Base-by-base conservation (phyloP, 2,888 invertebrate genomes). In the Scrobipalpa costella region DNA sequence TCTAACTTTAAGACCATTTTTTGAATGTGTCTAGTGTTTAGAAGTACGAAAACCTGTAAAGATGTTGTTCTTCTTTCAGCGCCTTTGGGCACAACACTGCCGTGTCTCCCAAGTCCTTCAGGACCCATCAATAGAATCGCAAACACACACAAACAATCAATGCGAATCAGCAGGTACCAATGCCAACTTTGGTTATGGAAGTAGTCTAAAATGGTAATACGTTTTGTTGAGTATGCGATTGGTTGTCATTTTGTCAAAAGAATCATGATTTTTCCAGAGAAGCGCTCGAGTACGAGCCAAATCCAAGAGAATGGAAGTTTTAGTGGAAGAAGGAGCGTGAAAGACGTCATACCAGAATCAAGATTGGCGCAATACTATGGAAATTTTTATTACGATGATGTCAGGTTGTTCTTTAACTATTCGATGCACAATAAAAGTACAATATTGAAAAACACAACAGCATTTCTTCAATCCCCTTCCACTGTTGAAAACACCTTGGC, bases 291-390 rank as follows among this genome's bases (percentile, higher is more conserved):
- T 68, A 70, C 80, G 70, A 83, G 79, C 77, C 82, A 84, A 78
- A 82, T 71, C 73, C 80, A 81, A 70, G 88, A 90, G 69, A 86
- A 87, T 83, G 86, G 83, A 70, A 80, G 74, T 73, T 75, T 73
- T 70, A 80, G 81, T 73, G 77, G 82, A 70, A 78, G 81, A 66
- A 84, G 88, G 76, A 92, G 92, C 67, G 94, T 94, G 40, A 92
- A 92, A 75, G 94, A 94, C 75, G 92, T 93, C 59, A 94, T 95
- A 73, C 94, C 95, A 7, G 87, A 92, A 68, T 94, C 94, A 66
- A 92, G 92, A 85, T 81, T 95, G 78, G 92, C 93, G 63, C 88
- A 86, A 68, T 92, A 91, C 77, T 93, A 93, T 73, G 92, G 93
- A 80, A 92, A 92, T 76, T 92, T 92, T 74, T 93, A 92, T 82